Evolutionary conservation across 1,140 invertebrate genomes (phyloP).

Genomic region (Hetaerina americana): DNA sequence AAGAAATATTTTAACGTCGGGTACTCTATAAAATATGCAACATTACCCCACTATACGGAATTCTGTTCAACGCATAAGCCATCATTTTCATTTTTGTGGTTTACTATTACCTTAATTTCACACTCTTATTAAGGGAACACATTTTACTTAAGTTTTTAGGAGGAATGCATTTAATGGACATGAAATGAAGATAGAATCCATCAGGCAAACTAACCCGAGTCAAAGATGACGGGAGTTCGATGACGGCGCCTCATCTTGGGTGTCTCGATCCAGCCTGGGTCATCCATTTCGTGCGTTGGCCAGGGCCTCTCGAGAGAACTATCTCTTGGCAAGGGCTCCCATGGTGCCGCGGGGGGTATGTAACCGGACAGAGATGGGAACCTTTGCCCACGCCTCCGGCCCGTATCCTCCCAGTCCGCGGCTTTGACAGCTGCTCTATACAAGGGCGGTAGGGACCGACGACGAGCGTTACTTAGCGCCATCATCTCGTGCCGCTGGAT

Average conservation of each 20-base stretch:
- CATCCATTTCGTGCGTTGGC: neutral
- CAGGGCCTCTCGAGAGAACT: neutral
- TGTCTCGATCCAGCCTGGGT: neutral
- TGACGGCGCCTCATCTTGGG: neutral
- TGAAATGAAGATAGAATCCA: too few species aligned
- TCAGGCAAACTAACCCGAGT: neutral
- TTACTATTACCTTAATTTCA: too few species aligned
- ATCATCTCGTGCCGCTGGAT: neutral
- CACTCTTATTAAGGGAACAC: too few species aligned
- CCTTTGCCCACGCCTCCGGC: neutral
- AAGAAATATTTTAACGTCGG: too few species aligned
- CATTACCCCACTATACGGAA: too few species aligned
- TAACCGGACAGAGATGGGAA: neutral
- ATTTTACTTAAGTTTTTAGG: too few species aligned
- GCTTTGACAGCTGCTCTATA: neutral
- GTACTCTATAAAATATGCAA: too few species aligned
- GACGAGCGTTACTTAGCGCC: neutral
- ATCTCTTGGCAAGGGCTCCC: neutral
- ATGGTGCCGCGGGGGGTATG: neutral
- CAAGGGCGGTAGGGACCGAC: neutral
- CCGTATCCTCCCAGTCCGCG: neutral
- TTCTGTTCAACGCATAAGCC: too few species aligned
- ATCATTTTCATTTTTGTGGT: too few species aligned
- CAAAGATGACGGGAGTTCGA: neutral
- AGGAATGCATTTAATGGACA: too few species aligned